These are phyloP conservation scores for Apis florea DNA, from an alignment of 1,140 invertebrate species.

Conservation along the genomic window DNA sequence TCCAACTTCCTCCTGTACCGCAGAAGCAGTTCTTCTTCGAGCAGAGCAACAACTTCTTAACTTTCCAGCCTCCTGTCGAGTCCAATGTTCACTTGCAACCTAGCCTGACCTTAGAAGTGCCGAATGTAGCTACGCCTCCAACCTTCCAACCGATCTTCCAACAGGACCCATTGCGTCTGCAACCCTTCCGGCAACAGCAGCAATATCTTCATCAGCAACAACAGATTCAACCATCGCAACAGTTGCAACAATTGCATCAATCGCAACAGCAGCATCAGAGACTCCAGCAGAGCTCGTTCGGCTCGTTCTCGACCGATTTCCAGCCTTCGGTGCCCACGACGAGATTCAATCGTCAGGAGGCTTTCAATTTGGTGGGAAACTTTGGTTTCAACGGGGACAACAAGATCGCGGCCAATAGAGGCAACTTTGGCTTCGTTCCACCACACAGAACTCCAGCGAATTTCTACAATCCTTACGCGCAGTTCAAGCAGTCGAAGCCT, in stretches of 20 bases:
- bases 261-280: conserved; percentile 76
- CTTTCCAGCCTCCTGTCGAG: conserved; percentile 62
- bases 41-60: conserved; percentile 66
- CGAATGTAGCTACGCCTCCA: conserved; percentile 61
- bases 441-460: conserved; percentile 48
- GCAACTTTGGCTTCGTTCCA: conserved; percentile 62
- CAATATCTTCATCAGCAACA: conserved; percentile 76
- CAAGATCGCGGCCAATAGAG: conserved; percentile 56
- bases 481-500: conserved; percentile 61
- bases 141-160: conserved; percentile 64
- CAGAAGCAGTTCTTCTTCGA: conserved; percentile 70
- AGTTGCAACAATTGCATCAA: conserved; percentile 77
- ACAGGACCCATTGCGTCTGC: conserved; percentile 61
- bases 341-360: conserved; percentile 81
- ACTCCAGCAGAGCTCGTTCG: conserved; percentile 80
- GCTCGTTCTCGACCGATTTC: conserved; percentile 74
- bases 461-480: conserved; percentile 65
- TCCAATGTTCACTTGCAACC: conserved; percentile 75
- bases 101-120: conserved; percentile 76
- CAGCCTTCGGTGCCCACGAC: conserved; percentile 77
- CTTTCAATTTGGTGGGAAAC: conserved; percentile 79
- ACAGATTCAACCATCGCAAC: conserved; percentile 72
- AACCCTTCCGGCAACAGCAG: conserved; percentile 71
- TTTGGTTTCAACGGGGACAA: conserved; percentile 81
- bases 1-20: conserved; percentile 63